A percentile compares a stretch with the other conserved stretches of the same genome.
phyloP scores from a whole-genome alignment of 2,113 vertebrate species.

The Amblyopsis rosae region DNA sequence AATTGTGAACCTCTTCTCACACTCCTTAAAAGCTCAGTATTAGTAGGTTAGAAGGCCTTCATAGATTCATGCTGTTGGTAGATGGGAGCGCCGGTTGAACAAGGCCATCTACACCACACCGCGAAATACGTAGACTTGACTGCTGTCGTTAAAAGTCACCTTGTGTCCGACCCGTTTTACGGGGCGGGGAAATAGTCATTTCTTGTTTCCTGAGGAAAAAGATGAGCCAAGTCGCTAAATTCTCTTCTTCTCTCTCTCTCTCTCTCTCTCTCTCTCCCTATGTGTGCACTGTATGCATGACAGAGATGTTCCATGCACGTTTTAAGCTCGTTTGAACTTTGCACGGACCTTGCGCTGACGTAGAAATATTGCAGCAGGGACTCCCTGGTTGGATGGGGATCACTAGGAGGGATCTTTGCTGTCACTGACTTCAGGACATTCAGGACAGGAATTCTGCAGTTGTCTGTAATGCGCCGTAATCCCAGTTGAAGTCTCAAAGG shows the following conservation, averaged over 20 bases:
- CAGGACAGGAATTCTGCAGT: too few relatives aligned
- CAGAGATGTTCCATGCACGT: neutral
- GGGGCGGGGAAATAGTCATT: conserved; percentile 38
- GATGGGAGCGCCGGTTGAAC: conserved; percentile 15
- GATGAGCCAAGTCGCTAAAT: conserved; percentile 24
- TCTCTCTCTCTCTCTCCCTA: conserved; percentile 21
- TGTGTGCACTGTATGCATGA: conserved; percentile 15
- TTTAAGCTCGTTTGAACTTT: neutral
- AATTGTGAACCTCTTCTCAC: too few relatives aligned
- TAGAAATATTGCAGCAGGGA: conserved; percentile 35
- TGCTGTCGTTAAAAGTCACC: neutral
- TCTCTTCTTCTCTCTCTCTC: neutral
- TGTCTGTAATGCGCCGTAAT: too few relatives aligned
- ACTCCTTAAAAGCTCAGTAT: too few relatives aligned
- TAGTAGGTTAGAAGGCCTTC: neutral
- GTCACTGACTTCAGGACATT: too few relatives aligned
- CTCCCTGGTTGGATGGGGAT: too few relatives aligned
- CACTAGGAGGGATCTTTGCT: too few relatives aligned
- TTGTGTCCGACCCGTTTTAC: conserved; percentile 29
- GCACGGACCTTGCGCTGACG: conserved; percentile 46
- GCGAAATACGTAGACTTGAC: conserved; percentile 1
- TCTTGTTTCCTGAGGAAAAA: conserved; percentile 53
- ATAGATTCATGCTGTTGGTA: neutral
- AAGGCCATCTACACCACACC: neutral
- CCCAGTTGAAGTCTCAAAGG: too few relatives aligned